Conservation (phyloP, 2,113 vertebrate species). For the Bettongia penicillata region DNA sequence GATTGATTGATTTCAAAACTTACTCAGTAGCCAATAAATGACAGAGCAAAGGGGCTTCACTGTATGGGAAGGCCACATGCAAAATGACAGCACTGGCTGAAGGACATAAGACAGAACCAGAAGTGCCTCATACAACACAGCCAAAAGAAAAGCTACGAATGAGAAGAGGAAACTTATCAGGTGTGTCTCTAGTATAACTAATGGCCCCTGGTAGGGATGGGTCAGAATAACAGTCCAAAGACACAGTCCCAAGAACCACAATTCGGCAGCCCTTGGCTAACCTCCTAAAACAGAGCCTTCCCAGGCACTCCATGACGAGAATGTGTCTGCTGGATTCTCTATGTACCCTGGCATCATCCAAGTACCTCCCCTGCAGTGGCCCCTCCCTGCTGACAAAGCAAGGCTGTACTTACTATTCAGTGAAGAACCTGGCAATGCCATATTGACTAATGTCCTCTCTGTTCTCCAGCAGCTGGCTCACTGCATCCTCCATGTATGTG, state of each 20-base stretch:
- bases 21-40: background rate
- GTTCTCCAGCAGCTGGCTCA: conserved; percentile 95
- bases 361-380: conserved; percentile 48
- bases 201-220: background rate
- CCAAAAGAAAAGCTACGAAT: conserved; percentile 29
- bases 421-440: conserved; percentile 94
- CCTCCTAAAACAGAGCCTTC: conserved; percentile 53
- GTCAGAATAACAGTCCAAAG: background rate
- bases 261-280: conserved; percentile 59
- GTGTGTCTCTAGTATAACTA: background rate
- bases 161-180: background rate
- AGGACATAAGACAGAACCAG: conserved; percentile 17
- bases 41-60: background rate
- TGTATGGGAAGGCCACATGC: conserved; percentile 14
- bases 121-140: background rate
- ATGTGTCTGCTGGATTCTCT: conserved; percentile 48
- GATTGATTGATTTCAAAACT: background rate
- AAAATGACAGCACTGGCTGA: conserved; percentile 30
- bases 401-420: conserved; percentile 94
- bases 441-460: conserved; percentile 94
- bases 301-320: conserved; percentile 54
- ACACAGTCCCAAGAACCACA: background rate
- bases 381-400: conserved; percentile 46
- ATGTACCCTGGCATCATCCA: conserved; percentile 61
- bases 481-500: conserved; percentile 95